Base-by-base conservation (phyloP, 2,888 invertebrate species). In the Coelinius sp. region DNA sequence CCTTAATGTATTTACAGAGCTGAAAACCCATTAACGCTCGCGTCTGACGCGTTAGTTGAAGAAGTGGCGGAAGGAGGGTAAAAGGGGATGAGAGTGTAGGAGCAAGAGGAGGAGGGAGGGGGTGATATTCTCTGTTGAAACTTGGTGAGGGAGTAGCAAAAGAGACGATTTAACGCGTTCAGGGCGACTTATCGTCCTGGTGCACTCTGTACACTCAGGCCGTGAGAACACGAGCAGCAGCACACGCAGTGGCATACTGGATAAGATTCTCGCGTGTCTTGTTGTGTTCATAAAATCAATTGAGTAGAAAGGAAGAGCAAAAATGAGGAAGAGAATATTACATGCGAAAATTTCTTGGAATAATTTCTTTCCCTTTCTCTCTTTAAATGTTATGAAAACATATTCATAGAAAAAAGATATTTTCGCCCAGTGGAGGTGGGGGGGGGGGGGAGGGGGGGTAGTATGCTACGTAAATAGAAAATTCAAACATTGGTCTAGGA, bases 1-100 rank as follows among this genome's bases (percentile, higher is more conserved):
- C 75, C 72, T 81, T 81, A 80, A 82, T 82, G 80, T 82, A 82
- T 82, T 82, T 82, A 81, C 82, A 80, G 77, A 82, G 78, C 80
- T 78, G 80, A 80, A 81, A 69, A 81, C 75, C 80, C 82, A 81
- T 82, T 82, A 81, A 82, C 79, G 79, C 78, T 75, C 24, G 59
- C 77, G 79, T 80, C 78, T 78, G 79, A 35, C 27, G 44, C 49
- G 41, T 27, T 27, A 65, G 70, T 70, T 27, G 53, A 65, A 70
- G 63, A 24, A 64, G 62, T 62, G 53, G 38, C 8, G 24, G 24
- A 10, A 14, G 31, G n/a, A 17, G 17, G 20, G 59, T 17, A 17
- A 35, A 59, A 17, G 24, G 38, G 27, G 38, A 63, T 22, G 6
- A n/a, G 27, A 25, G 38, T 20, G 17, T 46, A 22, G 22, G 22